A percentile compares a stretch with the other conserved stretches of the same genome.
These are phyloP conservation scores for Megamerina dolium DNA, from an alignment of 2,888 invertebrate species.

Conservation along the genomic window DNA sequence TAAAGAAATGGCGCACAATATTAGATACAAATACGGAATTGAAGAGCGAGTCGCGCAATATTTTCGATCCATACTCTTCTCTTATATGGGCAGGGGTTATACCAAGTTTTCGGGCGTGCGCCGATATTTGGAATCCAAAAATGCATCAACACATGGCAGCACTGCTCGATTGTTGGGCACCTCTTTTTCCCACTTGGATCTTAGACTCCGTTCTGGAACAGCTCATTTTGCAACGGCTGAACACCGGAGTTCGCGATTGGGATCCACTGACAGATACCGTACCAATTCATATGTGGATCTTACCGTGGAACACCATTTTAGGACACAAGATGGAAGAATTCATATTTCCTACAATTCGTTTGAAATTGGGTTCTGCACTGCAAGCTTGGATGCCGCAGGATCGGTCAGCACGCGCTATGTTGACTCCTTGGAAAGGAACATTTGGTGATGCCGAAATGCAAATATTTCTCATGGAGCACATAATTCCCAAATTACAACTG, in stretches of 20 bases:
- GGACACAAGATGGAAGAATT: slow-evolving; percentile 54
- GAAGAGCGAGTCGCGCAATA: slow-evolving; percentile 39
- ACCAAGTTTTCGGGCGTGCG: slow-evolving; percentile 67
- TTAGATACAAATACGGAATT: slow-evolving; percentile 39
- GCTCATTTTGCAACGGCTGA: slow-evolving; percentile 68
- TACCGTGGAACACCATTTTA: slow-evolving; percentile 90
- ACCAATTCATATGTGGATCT: slow-evolving; percentile 94
- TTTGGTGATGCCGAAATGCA: slow-evolving; percentile 72
- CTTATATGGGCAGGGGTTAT: slow-evolving; percentile 85
- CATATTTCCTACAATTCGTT: slow-evolving; percentile 85
- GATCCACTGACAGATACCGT: slow-evolving; percentile 92
- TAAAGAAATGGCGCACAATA: slow-evolving; percentile 66
- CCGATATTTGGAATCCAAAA: slow-evolving; percentile 72
- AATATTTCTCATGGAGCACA: slow-evolving; percentile 76
- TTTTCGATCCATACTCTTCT: slow-evolving; percentile 66
- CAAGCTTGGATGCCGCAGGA: slow-evolving; percentile 95
- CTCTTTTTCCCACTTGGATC: slow-evolving; percentile 77
- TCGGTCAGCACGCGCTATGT: slow-evolving; percentile 82
- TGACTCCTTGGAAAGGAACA: slow-evolving; percentile 81
- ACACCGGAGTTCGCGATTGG: slow-evolving; percentile 79
- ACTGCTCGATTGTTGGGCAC: slow-evolving; percentile 75
- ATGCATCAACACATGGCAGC: slow-evolving; percentile 71
- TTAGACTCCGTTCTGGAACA: slow-evolving; percentile 75
- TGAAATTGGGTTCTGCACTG: slow-evolving; percentile 83
- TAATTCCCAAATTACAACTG: slow-evolving; percentile 81